These are phyloP conservation scores for Cyphomyrmex costatus DNA, from an alignment of 1,140 invertebrate genomes.

Conservation along the genomic window DNA sequence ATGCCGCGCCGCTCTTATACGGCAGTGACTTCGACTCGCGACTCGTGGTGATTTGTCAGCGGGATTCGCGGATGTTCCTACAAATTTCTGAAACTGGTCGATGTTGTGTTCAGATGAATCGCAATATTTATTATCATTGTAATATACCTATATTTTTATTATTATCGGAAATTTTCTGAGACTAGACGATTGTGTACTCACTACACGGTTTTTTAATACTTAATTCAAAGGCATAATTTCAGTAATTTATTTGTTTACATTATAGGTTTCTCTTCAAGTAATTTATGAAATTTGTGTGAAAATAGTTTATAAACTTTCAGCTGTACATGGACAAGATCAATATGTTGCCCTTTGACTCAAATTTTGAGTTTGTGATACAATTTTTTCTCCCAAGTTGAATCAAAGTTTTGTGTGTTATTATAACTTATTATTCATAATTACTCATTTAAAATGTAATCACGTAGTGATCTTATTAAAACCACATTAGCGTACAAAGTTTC, in stretches of 20 bases:
- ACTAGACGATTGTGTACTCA: background rate
- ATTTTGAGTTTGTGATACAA: background rate
- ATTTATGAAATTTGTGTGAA: background rate
- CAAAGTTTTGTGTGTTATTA: background rate
- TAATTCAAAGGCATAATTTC: background rate
- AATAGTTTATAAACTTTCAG: background rate
- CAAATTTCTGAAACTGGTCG: slow-evolving; percentile 15
- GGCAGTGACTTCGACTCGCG: slow-evolving; percentile 33
- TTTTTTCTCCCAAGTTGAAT: background rate
- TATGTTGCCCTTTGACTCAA: background rate
- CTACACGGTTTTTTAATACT: background rate
- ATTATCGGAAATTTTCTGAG: background rate
- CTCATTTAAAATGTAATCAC: background rate
- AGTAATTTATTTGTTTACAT: background rate
- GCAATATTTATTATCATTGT: background rate
- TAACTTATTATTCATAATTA: slow-evolving; percentile 3
- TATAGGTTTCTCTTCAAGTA: background rate
- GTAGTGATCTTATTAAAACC: slow-evolving; percentile 30
- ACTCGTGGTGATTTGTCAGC: slow-evolving; percentile 49
- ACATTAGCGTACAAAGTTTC: background rate
- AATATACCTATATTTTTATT: background rate
- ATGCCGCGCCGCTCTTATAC: slow-evolving; percentile 55
- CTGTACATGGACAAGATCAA: background rate
- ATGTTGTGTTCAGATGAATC: background rate
- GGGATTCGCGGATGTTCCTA: slow-evolving; percentile 34